Percentiles rank a stretch among this genome's conserved stretches.
Conservation (phyloP, 2,888 invertebrate genomes). For the Parnassius orleans region DNA sequence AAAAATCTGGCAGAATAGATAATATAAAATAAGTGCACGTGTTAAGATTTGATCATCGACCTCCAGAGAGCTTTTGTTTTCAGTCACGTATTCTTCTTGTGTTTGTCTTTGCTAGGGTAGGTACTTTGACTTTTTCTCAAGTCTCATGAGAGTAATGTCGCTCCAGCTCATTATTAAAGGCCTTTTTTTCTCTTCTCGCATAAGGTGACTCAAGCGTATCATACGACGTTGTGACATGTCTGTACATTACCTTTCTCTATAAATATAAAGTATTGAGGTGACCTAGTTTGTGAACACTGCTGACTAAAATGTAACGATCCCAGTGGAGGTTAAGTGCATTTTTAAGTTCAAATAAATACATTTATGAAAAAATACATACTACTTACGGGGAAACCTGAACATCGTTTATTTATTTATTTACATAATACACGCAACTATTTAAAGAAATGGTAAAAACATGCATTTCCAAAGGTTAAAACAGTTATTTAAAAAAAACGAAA, state of each 20-base stretch:
- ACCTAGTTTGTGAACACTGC: conserved; percentile 23
- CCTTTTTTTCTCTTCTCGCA: conserved; percentile 22
- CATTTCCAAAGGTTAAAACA: too few species aligned
- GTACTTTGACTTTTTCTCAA: conserved; percentile 22
- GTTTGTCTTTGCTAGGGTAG: conserved; percentile 21
- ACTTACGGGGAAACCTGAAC: too few species aligned
- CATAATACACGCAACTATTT: too few species aligned
- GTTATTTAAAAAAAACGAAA: too few species aligned
- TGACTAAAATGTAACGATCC: conserved; percentile 18
- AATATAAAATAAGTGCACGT: background rate
- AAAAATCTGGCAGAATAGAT: too few species aligned
- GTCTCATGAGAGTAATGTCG: conserved; percentile 23
- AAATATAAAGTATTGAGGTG: conserved; percentile 13
- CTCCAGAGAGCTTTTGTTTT: conserved; percentile 20
- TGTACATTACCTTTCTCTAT: conserved; percentile 21
- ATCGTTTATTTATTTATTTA: too few species aligned
- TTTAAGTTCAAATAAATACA: conserved; percentile 19
- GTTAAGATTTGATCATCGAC: conserved; percentile 19
- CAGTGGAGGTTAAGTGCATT: conserved; percentile 15
- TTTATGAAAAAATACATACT: background rate
- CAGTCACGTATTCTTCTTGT: conserved; percentile 25
- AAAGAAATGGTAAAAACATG: too few species aligned
- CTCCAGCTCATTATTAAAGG: conserved; percentile 25
- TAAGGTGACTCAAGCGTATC: conserved; percentile 26
- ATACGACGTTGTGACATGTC: conserved; percentile 23